These are phyloP conservation scores for Synanthedon tipuliformis DNA, from an alignment of 2,888 invertebrate species.

Conservation along the genomic window DNA sequence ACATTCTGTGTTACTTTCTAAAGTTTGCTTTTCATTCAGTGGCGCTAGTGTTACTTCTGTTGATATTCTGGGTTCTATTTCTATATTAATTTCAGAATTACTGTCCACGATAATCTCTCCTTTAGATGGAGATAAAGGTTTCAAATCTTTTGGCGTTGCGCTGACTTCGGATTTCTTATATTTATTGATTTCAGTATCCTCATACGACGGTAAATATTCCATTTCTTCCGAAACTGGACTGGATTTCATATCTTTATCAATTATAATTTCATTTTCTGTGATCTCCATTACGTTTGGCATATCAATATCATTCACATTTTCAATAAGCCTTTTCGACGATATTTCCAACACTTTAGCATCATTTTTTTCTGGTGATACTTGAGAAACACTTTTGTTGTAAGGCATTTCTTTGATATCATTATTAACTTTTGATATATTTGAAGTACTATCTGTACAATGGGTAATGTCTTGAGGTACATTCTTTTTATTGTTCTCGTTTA, in stretches of 20 bases:
- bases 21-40: neutral
- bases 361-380: neutral
- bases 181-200: neutral
- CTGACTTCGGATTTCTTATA: too few relatives aligned
- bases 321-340: neutral
- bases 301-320: neutral
- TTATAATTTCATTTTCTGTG: neutral
- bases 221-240: too few relatives aligned
- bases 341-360: neutral
- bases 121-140: too few relatives aligned
- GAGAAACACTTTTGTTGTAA: neutral
- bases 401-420: neutral
- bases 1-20: neutral
- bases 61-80: neutral
- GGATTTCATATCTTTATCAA: neutral
- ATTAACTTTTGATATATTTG: neutral
- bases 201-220: neutral
- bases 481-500: neutral
- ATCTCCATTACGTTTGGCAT: neutral
- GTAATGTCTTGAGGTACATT: neutral
- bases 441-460: neutral
- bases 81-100: neutral
- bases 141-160: too few relatives aligned
- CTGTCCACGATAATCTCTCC: neutral
- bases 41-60: neutral